Conservation (phyloP, 2,113 vertebrate genomes). For the Callopanchax toddi region DNA sequence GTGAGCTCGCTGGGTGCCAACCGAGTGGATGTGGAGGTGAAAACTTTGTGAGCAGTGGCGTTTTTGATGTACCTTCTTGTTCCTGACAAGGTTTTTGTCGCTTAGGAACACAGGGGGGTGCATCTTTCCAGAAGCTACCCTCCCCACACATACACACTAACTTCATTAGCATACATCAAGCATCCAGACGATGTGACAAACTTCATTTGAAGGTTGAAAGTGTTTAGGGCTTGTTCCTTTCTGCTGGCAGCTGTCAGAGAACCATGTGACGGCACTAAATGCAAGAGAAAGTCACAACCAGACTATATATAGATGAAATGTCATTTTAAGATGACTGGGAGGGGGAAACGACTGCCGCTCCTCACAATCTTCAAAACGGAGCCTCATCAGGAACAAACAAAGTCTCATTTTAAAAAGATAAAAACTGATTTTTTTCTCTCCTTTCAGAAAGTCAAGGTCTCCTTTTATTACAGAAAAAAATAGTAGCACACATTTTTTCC, state of each 20-base stretch:
- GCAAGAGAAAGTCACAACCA: constrained; percentile 72
- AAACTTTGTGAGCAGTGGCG: constrained; percentile 73
- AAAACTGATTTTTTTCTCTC: constrained; percentile 53
- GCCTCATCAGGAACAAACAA: constrained; percentile 70
- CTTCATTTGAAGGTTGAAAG: constrained; percentile 77
- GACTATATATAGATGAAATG: constrained; percentile 85
- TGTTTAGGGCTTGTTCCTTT: constrained; percentile 75
- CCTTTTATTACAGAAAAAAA: constrained; percentile 53
- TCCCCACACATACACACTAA: constrained; percentile 31
- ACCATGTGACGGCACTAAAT: constrained; percentile 70
- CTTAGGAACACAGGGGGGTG: constrained; percentile 55
- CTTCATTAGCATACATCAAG: constrained; percentile 82
- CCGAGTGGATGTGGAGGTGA: constrained; percentile 59
- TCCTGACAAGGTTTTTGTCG: constrained; percentile 77
- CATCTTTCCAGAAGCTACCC: constrained; percentile 57
- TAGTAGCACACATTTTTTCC: constrained; percentile 32
- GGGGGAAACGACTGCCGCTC: constrained; percentile 56
- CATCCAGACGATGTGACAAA: constrained; percentile 75
- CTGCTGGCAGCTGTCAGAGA: constrained; percentile 84
- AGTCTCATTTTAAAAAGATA: constrained; percentile 57
- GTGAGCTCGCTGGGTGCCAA: constrained; percentile 58
- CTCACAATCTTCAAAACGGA: constrained; percentile 65
- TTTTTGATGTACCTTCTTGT: constrained; percentile 76
- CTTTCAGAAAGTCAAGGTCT: constrained; percentile 53
- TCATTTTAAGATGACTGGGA: constrained; percentile 76